These are phyloP conservation scores for Phortica okadai DNA, from an alignment of 2,888 invertebrate genomes.

Conservation along the genomic window DNA sequence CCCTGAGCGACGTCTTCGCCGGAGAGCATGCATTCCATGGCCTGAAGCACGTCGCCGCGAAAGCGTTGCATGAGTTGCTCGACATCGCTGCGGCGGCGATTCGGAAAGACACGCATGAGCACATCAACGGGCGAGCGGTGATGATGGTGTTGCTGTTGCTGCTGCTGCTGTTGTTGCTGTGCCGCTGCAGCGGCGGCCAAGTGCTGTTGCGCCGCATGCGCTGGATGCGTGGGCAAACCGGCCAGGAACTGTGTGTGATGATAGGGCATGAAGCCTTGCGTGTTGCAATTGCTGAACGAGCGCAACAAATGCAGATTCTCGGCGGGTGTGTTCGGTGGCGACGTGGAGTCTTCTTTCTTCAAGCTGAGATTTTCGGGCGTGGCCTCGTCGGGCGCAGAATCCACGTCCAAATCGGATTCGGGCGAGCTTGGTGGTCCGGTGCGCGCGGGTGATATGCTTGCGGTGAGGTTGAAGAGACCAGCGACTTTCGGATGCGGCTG, in stretches of 20 bases:
- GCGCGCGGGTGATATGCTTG: constrained; percentile 74
- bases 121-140: constrained; percentile 91
- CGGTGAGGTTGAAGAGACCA: constrained; percentile 68
- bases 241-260: constrained; percentile 75
- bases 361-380: constrained; percentile 90
- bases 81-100: constrained; percentile 89
- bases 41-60: constrained; percentile 92
- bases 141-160: constrained; percentile 59
- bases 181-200: constrained; percentile 61
- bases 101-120: constrained; percentile 91
- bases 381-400: constrained; percentile 77
- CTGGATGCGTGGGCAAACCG: constrained; percentile 63
- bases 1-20: constrained; percentile 77
- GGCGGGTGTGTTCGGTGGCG: constrained; percentile 75
- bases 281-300: constrained; percentile 70
- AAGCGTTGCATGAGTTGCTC: constrained; percentile 89
- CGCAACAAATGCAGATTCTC: constrained; percentile 73
- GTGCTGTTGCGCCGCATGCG: constrained; percentile 55
- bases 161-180: constrained; percentile 58
- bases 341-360: constrained; percentile 80
- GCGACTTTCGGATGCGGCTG: constrained; percentile 54
- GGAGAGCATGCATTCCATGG: constrained; percentile 93
- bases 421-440: constrained; percentile 77
- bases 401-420: constrained; percentile 77
- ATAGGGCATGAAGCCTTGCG: constrained; percentile 77